Conservation (phyloP, 2,888 invertebrate species). For the Eretmocerus hayati region DNA sequence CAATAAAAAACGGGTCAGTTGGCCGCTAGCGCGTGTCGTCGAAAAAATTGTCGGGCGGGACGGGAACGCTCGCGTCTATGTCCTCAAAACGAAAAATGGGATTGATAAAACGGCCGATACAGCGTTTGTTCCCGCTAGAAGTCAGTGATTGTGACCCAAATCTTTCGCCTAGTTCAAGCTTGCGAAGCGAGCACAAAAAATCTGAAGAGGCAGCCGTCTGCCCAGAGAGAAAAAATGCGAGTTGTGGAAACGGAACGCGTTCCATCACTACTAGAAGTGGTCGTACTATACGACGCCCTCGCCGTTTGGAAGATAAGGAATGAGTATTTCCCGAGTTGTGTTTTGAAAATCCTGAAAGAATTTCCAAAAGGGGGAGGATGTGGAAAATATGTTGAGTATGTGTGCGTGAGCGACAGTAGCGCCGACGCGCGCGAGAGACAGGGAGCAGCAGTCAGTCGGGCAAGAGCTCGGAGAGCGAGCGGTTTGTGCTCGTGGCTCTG, state of each 20-base stretch:
- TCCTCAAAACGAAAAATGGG: conserved; percentile 22
- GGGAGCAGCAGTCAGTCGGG: too few species aligned
- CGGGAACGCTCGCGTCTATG: conserved; percentile 14
- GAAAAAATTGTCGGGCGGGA: conserved; percentile 20
- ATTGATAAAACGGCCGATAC: conserved; percentile 18
- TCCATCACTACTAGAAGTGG: background rate
- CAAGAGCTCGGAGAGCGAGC: too few species aligned
- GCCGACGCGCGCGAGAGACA: too few species aligned
- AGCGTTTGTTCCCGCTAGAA: conserved; percentile 25
- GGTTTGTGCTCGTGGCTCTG: too few species aligned
- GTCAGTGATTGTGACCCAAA: background rate
- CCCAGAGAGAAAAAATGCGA: background rate
- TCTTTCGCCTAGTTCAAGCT: too few species aligned
- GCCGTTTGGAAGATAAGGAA: background rate
- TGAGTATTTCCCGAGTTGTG: background rate
- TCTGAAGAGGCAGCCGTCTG: background rate
- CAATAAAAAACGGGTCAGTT: background rate
- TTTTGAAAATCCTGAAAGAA: background rate
- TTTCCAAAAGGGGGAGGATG: background rate
- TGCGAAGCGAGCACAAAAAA: background rate
- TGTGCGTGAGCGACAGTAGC: too few species aligned
- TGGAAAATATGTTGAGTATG: too few species aligned
- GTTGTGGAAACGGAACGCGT: background rate
- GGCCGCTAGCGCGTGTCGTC: conserved; percentile 8
- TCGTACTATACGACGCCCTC: background rate